Evolutionary conservation across 1,140 invertebrate species (phyloP).

Genomic region (Idris sp.): DNA sequence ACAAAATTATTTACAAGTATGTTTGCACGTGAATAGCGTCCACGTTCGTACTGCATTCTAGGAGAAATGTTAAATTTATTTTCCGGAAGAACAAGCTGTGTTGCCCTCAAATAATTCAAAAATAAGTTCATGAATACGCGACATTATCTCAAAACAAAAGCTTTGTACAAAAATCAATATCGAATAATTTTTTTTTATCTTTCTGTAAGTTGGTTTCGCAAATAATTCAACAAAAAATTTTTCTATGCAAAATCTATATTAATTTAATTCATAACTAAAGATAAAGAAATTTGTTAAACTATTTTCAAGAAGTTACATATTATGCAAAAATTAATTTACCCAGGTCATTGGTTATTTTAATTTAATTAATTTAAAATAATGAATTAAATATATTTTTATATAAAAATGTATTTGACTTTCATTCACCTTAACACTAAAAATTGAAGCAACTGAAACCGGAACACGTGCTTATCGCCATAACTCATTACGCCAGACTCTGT

Average conservation of each 20-base stretch:
- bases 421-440: constrained; percentile 48
- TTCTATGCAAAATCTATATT: no score
- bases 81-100: constrained; percentile 31
- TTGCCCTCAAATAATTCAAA: constrained; percentile 41
- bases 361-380: no score
- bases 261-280: no score
- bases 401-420: no score
- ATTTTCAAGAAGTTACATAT: no score
- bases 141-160: constrained; percentile 40
- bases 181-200: constrained; percentile 30
- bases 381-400: no score
- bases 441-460: constrained; percentile 45
- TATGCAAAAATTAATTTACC: no score
- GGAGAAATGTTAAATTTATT: constrained; percentile 37
- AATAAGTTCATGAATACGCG: constrained; percentile 37
- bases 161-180: constrained; percentile 33
- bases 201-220: constrained; percentile 10
- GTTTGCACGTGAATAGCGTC: constrained; percentile 15
- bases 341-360: no score
- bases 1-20: constrained; percentile 35
- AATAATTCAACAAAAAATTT: constrained; percentile 30
- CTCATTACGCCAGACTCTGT: constrained; percentile 38
- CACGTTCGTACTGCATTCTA: constrained; percentile 15
- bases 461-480: constrained; percentile 40
- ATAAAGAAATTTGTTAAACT: no score